Evolutionary conservation across 2,888 invertebrate species (phyloP), one percentile per base, ranked within the genome.

Genomic region (Platynereis dumerilii): DNA sequence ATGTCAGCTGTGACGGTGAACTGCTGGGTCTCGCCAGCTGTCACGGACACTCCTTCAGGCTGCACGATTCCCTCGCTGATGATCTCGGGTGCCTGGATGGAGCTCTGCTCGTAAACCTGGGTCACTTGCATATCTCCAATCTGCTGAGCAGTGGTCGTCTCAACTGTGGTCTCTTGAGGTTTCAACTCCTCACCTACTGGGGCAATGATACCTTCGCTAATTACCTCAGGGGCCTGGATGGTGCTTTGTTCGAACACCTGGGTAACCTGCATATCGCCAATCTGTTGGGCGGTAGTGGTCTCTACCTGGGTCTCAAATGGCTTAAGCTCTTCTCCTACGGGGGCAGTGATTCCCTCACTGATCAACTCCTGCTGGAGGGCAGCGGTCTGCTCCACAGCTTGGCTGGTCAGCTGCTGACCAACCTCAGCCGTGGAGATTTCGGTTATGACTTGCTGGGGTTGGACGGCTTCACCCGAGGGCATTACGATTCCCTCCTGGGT

Each of bases 141-240:
- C 24, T 53, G 15, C 5, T 39, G 62, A 53, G 67, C 67, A 17
- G 42, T 54, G 24, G 56, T 34, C 1, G 52, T 64, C 10, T 62
- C 27, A 28, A 62, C 62, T n/a, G 58, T 56, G 20, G 59, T 57
- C 63, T 66, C 69, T 24, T 45, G 52, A 12, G 58, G 55, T 28
- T 26, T 28, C 3, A 55, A 2, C 34, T 20, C 44, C 54, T 68
- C 64, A 22, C 69, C 72, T 45, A 42, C 57, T 10, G 60, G 28
- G 48, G 63, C 48, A 2, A 39, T 26, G 22, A 64, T 58, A 17
- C 45, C 64, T 20, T 67, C 58, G 20, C 22, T 24, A 2, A 64
- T 53, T 48, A 57, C 52, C 42, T 57, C 64, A 57, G 60, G 60
- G 10, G n/a, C 26, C 7, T 29, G 34, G 15, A 45, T 29, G 27